phyloP scores from a whole-genome alignment of 2,113 vertebrate genomes.

The Oncorhynchus tshawytscha region DNA sequence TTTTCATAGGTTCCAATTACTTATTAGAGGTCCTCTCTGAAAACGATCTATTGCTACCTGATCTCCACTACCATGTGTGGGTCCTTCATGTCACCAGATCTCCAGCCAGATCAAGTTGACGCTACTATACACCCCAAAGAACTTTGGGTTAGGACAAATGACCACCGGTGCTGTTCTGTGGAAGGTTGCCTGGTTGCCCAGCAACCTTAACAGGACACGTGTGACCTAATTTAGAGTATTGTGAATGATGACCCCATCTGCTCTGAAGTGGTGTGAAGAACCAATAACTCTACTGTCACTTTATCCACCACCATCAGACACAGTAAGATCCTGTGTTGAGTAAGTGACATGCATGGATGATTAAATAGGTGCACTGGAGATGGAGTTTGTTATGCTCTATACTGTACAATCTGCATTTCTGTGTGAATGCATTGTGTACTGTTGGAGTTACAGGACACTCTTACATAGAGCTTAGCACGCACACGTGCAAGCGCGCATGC shows the following conservation, averaged over 20 bases:
- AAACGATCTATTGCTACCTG: slow-evolving; percentile 45
- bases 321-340: neutral
- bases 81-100: slow-evolving; percentile 51
- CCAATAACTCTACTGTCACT: slow-evolving; percentile 6
- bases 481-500: slow-evolving; percentile 9
- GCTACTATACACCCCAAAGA: slow-evolving; percentile 12
- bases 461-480: neutral
- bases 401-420: neutral
- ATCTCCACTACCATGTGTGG: slow-evolving; percentile 39
- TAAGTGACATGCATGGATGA: neutral
- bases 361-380: neutral
- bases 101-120: slow-evolving; percentile 50
- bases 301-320: slow-evolving; percentile 38
- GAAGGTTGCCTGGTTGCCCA: slow-evolving; percentile 28
- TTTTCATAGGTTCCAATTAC: slow-evolving; percentile 45
- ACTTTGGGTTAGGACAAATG: slow-evolving; percentile 37
- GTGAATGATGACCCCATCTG: neutral
- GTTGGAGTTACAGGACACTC: neutral
- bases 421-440: neutral
- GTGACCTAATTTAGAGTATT: slow-evolving; percentile 36
- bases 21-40: slow-evolving; percentile 25
- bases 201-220: neutral
- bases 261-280: slow-evolving; percentile 3
- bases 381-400: neutral
- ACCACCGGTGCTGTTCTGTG: slow-evolving; percentile 24